Conservation (phyloP, 1,140 invertebrate species). For the Protaetia brevitarsis region DNA sequence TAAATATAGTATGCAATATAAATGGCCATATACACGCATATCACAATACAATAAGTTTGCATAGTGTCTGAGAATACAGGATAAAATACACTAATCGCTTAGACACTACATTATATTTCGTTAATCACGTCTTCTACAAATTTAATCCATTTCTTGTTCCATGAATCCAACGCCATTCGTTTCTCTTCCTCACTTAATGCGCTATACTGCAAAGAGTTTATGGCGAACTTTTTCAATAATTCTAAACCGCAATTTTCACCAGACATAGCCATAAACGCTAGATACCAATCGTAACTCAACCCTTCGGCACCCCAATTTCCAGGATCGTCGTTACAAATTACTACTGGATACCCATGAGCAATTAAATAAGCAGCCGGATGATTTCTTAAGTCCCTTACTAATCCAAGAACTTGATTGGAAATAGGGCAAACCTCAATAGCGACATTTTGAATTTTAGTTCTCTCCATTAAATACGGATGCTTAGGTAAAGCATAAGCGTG, state of each 20-base stretch:
- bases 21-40: too few relatives aligned
- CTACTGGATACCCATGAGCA: constrained; percentile 59
- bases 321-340: constrained; percentile 73
- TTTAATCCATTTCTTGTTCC: constrained; percentile 45
- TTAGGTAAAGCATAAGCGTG: constrained; percentile 69
- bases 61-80: too few relatives aligned
- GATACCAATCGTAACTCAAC: constrained; percentile 81
- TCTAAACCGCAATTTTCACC: constrained; percentile 67
- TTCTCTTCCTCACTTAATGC: constrained; percentile 44
- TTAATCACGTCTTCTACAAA: constrained; percentile 1
- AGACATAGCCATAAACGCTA: constrained; percentile 75
- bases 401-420: constrained; percentile 71
- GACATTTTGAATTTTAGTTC: constrained; percentile 62
- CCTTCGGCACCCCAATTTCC: constrained; percentile 71
- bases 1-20: too few relatives aligned
- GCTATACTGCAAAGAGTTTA: constrained; percentile 72
- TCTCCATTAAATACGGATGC: constrained; percentile 66
- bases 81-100: too few relatives aligned
- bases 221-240: constrained; percentile 73
- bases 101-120: too few relatives aligned
- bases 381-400: constrained; percentile 75
- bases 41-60: too few relatives aligned
- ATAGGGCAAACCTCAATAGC: constrained; percentile 81
- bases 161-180: constrained; percentile 36
- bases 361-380: constrained; percentile 72